A percentile compares a stretch with the other conserved stretches of the same genome.
These are phyloP conservation scores for Aethina tumida DNA, from an alignment of 1,140 invertebrate genomes.

Conservation along the genomic window DNA sequence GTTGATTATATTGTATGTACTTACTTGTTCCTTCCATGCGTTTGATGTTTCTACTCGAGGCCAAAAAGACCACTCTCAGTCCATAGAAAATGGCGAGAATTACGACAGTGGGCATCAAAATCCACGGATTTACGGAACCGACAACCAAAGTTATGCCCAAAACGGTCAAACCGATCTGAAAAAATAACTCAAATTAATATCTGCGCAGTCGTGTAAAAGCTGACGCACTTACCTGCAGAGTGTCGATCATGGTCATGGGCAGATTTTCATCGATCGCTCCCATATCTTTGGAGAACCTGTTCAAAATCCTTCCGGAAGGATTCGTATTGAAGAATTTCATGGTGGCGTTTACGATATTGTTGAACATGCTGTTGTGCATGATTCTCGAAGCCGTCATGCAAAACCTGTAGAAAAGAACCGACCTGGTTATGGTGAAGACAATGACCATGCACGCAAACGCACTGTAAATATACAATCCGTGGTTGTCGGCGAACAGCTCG, in stretches of 20 bases:
- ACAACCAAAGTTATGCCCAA: constrained; percentile 16
- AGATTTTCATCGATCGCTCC: constrained; percentile 75
- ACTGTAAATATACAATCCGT: constrained; percentile 33
- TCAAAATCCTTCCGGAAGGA: constrained; percentile 62
- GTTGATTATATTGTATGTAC: constrained; percentile 19
- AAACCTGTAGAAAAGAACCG: constrained; percentile 60
- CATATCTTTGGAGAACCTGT: constrained; percentile 64
- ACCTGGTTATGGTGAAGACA: constrained; percentile 48
- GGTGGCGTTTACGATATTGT: constrained; percentile 64
- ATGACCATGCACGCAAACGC: constrained; percentile 39
- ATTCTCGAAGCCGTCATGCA: constrained; percentile 52
- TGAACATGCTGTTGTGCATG: constrained; percentile 77
- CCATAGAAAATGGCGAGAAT: constrained; percentile 50
- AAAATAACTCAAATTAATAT: too few relatives aligned
- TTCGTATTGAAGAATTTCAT: constrained; percentile 87
- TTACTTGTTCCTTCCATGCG: constrained; percentile 73
- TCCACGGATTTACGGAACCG: constrained; percentile 57
- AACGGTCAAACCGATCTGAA: constrained; percentile 17
- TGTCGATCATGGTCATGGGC: constrained; percentile 64
- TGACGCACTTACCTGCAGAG: constrained; percentile 57
- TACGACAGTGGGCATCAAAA: constrained; percentile 57
- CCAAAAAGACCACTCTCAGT: constrained; percentile 63
- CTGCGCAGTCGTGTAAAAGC: neutral
- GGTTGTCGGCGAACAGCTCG: neutral
- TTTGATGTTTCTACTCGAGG: constrained; percentile 72